Conservation (phyloP, 35 echinoderm and acorn worm species). For the Apostichopus californicus region DNA sequence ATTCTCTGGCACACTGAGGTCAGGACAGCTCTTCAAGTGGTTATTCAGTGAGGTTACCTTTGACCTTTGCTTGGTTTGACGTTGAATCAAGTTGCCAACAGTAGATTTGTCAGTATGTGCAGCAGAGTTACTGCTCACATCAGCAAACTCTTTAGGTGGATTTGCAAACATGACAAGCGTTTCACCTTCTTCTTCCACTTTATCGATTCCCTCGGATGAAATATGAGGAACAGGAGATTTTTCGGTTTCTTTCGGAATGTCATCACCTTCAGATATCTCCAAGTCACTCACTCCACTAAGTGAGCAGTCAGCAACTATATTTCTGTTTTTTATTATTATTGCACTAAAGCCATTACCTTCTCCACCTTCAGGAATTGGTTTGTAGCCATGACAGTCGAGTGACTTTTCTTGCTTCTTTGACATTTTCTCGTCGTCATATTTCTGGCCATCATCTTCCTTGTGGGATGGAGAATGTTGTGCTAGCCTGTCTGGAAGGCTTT, state of each 20-base stretch:
- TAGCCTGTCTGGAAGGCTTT: background rate
- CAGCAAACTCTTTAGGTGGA: background rate
- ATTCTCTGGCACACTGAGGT: background rate
- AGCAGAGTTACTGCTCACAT: background rate
- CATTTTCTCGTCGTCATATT: background rate
- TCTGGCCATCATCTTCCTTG: background rate
- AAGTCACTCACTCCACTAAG: background rate
- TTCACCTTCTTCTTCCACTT: background rate
- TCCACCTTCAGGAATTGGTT: background rate
- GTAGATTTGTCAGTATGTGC: background rate
- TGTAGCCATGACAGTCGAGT: background rate
- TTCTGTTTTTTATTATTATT: background rate
- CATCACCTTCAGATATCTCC: no score
- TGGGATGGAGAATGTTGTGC: background rate
- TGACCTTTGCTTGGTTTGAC: background rate
- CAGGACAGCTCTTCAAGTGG: conserved; percentile 2
- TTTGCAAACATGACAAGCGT: background rate
- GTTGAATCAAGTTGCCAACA: background rate
- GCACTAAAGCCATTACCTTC: background rate
- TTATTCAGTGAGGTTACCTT: background rate
- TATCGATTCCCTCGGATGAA: background rate
- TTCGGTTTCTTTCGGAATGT: no score
- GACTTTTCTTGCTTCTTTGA: background rate
- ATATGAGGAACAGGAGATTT: no score
- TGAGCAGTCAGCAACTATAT: background rate